Evolutionary conservation across 2,888 invertebrate species (phyloP).

Genomic region (Invenusta paracnida): DNA sequence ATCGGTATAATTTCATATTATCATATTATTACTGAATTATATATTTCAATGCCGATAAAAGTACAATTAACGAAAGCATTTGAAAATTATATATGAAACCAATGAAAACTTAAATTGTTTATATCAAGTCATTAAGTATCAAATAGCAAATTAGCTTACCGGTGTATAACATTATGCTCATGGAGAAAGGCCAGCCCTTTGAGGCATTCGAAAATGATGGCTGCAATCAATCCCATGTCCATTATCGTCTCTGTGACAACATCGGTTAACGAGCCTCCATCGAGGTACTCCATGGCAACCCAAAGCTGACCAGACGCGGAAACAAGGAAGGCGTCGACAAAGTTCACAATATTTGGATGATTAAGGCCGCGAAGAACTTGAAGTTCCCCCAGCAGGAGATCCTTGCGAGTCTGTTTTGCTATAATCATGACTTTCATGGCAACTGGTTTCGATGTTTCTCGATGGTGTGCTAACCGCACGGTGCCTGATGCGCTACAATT

Average conservation of each 20-base stretch:
- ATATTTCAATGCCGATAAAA: too few species aligned
- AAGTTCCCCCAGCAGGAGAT: slow-evolving; percentile 98
- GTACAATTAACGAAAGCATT: too few species aligned
- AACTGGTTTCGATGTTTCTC: slow-evolving; percentile 76
- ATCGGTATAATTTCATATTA: too few species aligned
- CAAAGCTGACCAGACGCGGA: slow-evolving; percentile 56
- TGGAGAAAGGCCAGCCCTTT: slow-evolving; percentile 97
- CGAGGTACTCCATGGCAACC: slow-evolving; percentile 99
- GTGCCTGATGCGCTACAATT: slow-evolving; percentile 89
- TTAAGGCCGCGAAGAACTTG: slow-evolving; percentile 99
- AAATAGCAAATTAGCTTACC: slow-evolving; percentile 66
- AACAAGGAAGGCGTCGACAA: slow-evolving; percentile 94
- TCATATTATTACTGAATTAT: too few species aligned
- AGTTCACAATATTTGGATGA: slow-evolving; percentile 97
- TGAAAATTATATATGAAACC: too few species aligned
- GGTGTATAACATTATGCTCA: slow-evolving; percentile 91
- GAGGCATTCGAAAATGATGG: slow-evolving; percentile 61
- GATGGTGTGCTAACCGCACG: slow-evolving; percentile 93
- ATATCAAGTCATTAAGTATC: too few species aligned
- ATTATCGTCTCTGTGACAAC: slow-evolving; percentile 99
- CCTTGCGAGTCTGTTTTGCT: slow-evolving; percentile 95
- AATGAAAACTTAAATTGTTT: too few species aligned
- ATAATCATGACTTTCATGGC: slow-evolving; percentile 99
- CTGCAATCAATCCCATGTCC: slow-evolving; percentile 97
- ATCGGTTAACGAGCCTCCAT: slow-evolving; percentile 96